Conservation (phyloP, 2,797 vertebrate genomes). For the Heteromormyrus szaboi region DNA sequence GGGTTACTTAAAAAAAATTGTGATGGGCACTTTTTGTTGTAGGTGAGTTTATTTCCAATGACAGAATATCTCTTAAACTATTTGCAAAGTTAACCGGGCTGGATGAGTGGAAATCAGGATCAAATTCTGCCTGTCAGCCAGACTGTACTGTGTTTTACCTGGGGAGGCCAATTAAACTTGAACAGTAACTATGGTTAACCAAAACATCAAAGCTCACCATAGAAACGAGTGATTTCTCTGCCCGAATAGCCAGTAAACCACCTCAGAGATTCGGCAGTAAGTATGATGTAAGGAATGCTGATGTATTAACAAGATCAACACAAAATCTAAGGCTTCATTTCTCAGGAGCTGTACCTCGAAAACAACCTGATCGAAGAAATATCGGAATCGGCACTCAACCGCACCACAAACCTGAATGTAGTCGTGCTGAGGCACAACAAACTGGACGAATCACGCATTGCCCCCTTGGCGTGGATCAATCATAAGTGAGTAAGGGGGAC, state of each 20-base stretch:
- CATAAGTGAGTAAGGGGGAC: constrained; percentile 70
- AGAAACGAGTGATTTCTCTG: neutral
- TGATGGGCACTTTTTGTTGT: neutral
- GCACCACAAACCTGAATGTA: constrained; percentile 78
- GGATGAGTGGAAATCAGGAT: neutral
- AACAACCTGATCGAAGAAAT: constrained; percentile 95
- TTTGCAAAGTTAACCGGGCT: neutral
- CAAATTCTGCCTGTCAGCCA: neutral
- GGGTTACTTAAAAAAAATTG: neutral
- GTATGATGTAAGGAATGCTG: neutral
- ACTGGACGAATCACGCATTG: constrained; percentile 84
- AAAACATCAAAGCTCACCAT: constrained; percentile 9
- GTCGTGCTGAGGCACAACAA: constrained; percentile 82
- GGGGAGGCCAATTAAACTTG: constrained; percentile 21
- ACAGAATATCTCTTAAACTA: neutral
- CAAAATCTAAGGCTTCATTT: neutral
- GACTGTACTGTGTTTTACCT: constrained; percentile 19
- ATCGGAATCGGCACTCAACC: constrained; percentile 81
- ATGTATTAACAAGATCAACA: neutral
- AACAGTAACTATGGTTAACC: constrained; percentile 28
- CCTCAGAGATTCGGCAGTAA: neutral
- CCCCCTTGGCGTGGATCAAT: constrained; percentile 87
- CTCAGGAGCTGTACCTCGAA: constrained; percentile 87
- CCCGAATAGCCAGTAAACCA: neutral
- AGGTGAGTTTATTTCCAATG: neutral